Evolutionary conservation across 2,797 vertebrate species (phyloP).

Genomic region (Margarornis squamiger): DNA sequence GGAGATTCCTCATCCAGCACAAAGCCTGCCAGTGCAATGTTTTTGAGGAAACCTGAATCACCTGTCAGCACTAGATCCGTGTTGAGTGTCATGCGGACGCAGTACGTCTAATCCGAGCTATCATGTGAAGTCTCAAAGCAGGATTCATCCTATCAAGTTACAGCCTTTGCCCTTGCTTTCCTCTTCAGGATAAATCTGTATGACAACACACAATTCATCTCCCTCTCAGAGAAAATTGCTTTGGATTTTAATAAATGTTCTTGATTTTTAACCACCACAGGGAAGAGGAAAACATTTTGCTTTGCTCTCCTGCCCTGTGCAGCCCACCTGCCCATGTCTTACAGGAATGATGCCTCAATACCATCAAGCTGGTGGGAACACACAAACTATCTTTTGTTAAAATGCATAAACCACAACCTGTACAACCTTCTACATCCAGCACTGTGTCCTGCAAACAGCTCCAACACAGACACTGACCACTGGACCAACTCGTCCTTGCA

Average conservation of each 20-base stretch:
- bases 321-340: fast-evolving
- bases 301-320: neutral
- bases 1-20: neutral
- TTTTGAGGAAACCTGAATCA: slow-evolving; percentile 2
- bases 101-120: slow-evolving; percentile 5
- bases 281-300: neutral
- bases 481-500: neutral
- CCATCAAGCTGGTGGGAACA: neutral
- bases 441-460: neutral
- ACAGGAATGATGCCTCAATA: neutral
- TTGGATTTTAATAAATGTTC: neutral
- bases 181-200: slow-evolving; percentile 30
- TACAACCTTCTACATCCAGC: neutral
- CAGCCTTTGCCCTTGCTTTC: slow-evolving; percentile 43
- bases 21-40: neutral
- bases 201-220: neutral
- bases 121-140: slow-evolving; percentile 36
- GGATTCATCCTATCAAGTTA: slow-evolving; percentile 42
- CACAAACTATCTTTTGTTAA: neutral
- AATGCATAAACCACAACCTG: neutral
- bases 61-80: neutral
- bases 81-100: neutral
- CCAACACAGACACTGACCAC: neutral
- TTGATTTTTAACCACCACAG: neutral
- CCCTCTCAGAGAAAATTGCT: neutral